Conservation (phyloP, 2,797 vertebrate genomes). For the Epinephelus awoara region DNA sequence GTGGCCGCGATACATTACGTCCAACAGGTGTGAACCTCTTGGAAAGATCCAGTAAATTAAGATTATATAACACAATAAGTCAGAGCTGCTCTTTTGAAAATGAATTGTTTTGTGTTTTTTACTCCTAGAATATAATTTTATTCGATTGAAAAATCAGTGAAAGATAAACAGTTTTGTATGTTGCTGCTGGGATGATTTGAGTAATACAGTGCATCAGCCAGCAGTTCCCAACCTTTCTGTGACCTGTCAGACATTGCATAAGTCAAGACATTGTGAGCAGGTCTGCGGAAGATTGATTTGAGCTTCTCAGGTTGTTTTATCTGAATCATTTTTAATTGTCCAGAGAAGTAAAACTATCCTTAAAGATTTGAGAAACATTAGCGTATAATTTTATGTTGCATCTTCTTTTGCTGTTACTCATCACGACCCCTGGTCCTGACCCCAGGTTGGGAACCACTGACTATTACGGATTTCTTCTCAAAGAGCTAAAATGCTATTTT, state of each 20-base stretch:
- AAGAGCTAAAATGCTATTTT: conserved; percentile 33
- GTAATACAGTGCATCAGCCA: background rate
- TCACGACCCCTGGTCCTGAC: background rate
- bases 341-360: conserved; percentile 7
- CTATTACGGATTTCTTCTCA: conserved; percentile 2
- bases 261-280: conserved; percentile 8
- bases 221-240: conserved; percentile 21
- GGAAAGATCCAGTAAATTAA: conserved; percentile 20
- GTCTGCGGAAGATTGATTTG: conserved; percentile 22
- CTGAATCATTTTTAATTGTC: background rate
- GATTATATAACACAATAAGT: conserved; percentile 9
- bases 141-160: background rate
- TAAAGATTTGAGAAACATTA: conserved; percentile 10
- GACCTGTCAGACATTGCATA: conserved; percentile 36
- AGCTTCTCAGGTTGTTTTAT: conserved; percentile 19
- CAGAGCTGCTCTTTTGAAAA: conserved; percentile 46
- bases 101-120: background rate
- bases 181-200: background rate
- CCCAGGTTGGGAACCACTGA: conserved; percentile 27
- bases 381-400: background rate
- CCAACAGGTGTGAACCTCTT: conserved; percentile 19
- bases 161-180: conserved; percentile 14
- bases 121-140: background rate
- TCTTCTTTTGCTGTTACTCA: background rate
- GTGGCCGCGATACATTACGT: background rate